Evolutionary conservation across 2,888 invertebrate species (phyloP).

Genomic region (Cordilura impudica): DNA sequence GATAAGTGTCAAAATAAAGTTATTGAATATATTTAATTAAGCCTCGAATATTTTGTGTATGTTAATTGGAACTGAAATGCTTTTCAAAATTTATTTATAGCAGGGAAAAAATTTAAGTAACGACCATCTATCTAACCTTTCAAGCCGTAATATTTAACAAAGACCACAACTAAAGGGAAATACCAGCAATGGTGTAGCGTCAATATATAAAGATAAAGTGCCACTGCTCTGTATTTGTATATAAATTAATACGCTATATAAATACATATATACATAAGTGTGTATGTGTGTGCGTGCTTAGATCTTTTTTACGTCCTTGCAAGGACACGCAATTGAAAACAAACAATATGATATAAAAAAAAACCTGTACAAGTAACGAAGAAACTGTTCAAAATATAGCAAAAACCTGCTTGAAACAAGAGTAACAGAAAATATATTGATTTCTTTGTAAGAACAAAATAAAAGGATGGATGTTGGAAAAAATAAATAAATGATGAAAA

Average conservation of each 20-base stretch:
- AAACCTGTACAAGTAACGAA: constrained; percentile 37
- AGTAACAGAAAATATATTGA: constrained; percentile 36
- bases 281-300: neutral
- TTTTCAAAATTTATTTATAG: too few species aligned
- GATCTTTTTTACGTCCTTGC: constrained; percentile 39
- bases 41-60: too few species aligned
- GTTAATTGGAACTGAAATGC: too few species aligned
- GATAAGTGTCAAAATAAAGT: too few species aligned
- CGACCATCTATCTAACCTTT: too few species aligned
- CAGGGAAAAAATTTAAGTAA: too few species aligned
- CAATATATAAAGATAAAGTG: constrained; percentile 30
- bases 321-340: constrained; percentile 41
- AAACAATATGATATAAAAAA: neutral
- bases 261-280: neutral
- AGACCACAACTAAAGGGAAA: too few species aligned
- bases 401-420: constrained; percentile 2
- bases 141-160: too few species aligned
- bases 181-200: constrained; percentile 12
- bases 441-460: constrained; percentile 9
- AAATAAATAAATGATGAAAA: constrained; percentile 20
- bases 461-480: neutral
- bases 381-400: constrained; percentile 5
- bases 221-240: neutral
- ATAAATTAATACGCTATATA: too few species aligned
- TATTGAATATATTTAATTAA: too few species aligned